Evolutionary conservation across 2,797 vertebrate genomes (phyloP).

Genomic region (Oreochromis mossambicus): DNA sequence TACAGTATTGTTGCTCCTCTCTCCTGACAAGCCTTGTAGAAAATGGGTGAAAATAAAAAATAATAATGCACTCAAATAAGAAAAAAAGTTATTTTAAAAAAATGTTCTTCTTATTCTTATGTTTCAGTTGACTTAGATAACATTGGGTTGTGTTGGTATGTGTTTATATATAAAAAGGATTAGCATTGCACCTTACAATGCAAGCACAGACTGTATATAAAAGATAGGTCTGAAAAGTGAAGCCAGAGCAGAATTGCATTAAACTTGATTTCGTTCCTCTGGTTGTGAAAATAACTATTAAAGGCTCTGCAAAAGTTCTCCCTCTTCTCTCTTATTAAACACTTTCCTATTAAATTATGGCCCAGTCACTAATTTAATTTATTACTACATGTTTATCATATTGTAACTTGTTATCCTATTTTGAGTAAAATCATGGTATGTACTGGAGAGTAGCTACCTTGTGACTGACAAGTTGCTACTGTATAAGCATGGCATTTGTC

Average conservation of each 20-base stretch:
- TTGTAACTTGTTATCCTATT: neutral
- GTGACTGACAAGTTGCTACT: neutral
- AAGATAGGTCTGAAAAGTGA: neutral
- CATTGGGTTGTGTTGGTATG: neutral
- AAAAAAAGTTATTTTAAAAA: neutral
- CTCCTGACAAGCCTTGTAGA: slow-evolving; percentile 31
- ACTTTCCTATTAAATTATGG: neutral
- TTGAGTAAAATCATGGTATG: neutral
- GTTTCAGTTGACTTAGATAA: neutral
- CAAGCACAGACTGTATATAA: neutral
- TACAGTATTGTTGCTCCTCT: slow-evolving; percentile 30
- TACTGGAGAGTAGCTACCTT: neutral
- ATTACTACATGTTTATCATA: neutral
- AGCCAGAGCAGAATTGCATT: neutral
- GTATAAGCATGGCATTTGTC: neutral
- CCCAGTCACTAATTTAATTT: neutral
- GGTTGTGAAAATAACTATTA: neutral
- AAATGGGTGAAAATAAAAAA: slow-evolving; percentile 14
- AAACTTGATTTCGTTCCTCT: neutral
- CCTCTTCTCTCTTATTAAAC: neutral
- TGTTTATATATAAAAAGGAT: neutral
- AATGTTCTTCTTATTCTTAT: neutral
- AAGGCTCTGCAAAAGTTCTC: neutral
- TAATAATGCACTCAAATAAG: neutral
- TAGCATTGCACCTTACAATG: neutral